These are phyloP conservation scores for Aurelia aurita complex sp. Pacific DNA, from an alignment of 30 jellyfish, hydroid and myxozoan species.

Conservation along the genomic window DNA sequence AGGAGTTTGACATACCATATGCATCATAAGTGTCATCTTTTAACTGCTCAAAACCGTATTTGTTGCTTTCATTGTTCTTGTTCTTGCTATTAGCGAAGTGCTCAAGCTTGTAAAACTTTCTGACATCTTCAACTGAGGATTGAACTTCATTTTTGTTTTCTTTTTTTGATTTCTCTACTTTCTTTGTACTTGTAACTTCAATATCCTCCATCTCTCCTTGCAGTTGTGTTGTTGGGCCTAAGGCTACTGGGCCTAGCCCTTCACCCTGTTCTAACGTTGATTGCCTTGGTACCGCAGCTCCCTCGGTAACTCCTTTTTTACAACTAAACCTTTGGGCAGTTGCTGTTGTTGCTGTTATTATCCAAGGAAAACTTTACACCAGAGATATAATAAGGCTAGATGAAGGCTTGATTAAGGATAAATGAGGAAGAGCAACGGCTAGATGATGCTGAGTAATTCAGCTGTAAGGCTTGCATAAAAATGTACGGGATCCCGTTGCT, in stretches of 20 bases:
- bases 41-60: neutral
- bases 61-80: neutral
- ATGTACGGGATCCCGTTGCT: too few species aligned
- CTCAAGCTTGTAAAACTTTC: neutral
- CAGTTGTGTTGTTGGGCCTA: conserved; percentile 5
- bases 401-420: too few species aligned
- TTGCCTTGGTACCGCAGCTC: neutral
- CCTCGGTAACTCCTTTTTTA: neutral
- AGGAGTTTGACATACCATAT: neutral
- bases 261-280: neutral
- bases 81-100: neutral
- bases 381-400: too few species aligned
- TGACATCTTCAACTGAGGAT: conserved; percentile 1
- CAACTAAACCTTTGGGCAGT: too few species aligned
- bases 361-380: too few species aligned
- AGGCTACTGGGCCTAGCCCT: neutral
- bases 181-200: neutral
- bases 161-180: neutral
- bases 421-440: too few species aligned
- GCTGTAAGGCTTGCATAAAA: too few species aligned
- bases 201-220: neutral
- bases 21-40: conserved; percentile 8
- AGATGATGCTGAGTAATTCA: too few species aligned
- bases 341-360: too few species aligned
- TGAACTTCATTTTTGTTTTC: neutral